Evolutionary conservation across 2,113 vertebrate genomes (phyloP), one percentile per base, ranked within the genome.

Genomic region (Elgaria multicarinata): DNA sequence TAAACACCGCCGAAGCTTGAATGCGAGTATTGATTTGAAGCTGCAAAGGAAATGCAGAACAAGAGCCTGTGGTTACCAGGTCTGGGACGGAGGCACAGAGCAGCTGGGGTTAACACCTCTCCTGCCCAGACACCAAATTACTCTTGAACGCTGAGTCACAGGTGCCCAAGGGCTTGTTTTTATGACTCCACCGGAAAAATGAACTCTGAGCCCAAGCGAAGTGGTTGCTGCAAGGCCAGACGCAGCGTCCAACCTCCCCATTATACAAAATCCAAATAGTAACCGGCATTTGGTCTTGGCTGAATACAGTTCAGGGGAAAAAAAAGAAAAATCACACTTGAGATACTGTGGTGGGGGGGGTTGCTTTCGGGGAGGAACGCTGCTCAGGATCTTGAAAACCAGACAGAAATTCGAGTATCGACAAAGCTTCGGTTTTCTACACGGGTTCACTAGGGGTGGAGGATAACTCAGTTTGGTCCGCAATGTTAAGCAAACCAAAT

Each of bases 1-100:
- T 10, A n/a, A 1, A 74, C 28, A 24, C 64, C 1, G 77, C 39
- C 2, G 14, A 20, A 1, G 0, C 1, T 0, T 0, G 9, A 3
- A 0, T 69, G 0, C 22, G 0, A 0, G 10, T 71, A 69, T 0
- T 9, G 58, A 0, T 28, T 64, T 13, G 87, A 0, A 0, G 75
- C 82, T 55, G 87, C 78, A 3, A 1, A 7, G 24, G 36, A 55
- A 44, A 6, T 5, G 58, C 66, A 39, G 69, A 31, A 0, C 36
- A 55, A 42, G 10, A 12, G 72, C 66, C 6, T 2, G 2, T 2
- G 66, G 62, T 31, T 83, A n/a, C 36, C 67, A 0, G 62, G 2
- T 1, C n/a, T 28, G 33, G 53, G 4, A 0, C 12, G 26, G 31
- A 36, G 84, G 16, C 87, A 53, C 5, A 0, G 39, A 0, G 0